Evolutionary conservation across 2,113 vertebrate genomes (phyloP).

Genomic region (Ophiodon elongatus): DNA sequence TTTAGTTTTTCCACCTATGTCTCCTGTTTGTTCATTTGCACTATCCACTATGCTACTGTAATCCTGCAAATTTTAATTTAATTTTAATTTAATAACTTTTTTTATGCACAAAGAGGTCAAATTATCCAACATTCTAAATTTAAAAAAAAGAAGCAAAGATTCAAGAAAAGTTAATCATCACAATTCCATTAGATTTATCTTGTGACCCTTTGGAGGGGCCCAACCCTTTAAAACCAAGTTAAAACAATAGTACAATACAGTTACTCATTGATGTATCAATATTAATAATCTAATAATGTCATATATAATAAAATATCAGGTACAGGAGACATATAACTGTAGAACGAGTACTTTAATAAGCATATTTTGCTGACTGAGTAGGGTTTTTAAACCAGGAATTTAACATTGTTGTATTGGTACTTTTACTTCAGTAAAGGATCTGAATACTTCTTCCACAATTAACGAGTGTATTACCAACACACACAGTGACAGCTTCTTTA

Average conservation of each 20-base stretch:
- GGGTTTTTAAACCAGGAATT: neutral
- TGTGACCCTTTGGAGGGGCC: neutral
- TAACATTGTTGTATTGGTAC: neutral
- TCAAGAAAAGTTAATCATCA: neutral
- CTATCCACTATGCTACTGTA: too few relatives aligned
- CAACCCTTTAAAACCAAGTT: neutral
- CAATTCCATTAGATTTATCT: neutral
- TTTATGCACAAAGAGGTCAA: neutral
- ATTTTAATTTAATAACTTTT: neutral
- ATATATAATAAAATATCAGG: neutral
- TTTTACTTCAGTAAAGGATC: neutral
- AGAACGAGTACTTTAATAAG: neutral
- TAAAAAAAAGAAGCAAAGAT: neutral
- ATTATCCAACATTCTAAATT: too few relatives aligned
- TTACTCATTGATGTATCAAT: neutral
- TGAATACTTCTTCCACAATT: neutral
- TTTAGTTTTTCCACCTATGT: too few relatives aligned
- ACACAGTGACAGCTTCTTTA: conserved; percentile 1
- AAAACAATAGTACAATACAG: neutral
- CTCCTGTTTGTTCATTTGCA: too few relatives aligned
- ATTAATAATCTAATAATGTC: neutral
- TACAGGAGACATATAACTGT: neutral
- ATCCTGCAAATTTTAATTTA: too few relatives aligned
- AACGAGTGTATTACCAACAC: neutral
- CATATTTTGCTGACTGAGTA: neutral